A percentile compares a stretch with the other conserved stretches of the same genome.
Evolutionary conservation across 2,113 vertebrate genomes (phyloP).

Genomic region (Melozone crissalis): DNA sequence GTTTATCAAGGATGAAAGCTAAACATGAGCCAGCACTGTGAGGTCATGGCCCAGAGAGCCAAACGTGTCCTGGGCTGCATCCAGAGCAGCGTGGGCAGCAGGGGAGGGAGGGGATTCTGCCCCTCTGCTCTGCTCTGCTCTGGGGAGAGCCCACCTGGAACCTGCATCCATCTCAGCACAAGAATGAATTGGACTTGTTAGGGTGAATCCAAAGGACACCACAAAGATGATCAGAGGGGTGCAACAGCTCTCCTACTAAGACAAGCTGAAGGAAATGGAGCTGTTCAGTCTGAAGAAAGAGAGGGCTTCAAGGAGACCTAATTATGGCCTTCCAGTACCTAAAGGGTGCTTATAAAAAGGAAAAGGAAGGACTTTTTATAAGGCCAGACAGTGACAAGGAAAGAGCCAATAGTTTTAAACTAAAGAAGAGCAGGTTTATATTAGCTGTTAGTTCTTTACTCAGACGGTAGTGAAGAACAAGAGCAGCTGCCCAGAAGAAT

Average conservation of each 20-base stretch:
- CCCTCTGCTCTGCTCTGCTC: background rate
- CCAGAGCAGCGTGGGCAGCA: background rate
- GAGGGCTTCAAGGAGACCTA: background rate
- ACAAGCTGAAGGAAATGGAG: background rate
- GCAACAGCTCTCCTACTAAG: background rate
- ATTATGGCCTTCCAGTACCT: background rate
- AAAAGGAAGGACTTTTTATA: background rate
- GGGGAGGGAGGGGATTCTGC: background rate
- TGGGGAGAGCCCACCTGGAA: background rate
- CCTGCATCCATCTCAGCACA: too few relatives aligned
- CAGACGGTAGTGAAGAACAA: background rate
- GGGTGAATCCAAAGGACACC: background rate
- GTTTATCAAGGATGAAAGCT: background rate
- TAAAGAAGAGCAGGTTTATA: background rate
- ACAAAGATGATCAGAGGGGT: background rate
- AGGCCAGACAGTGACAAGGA: background rate
- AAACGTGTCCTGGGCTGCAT: fast-evolving
- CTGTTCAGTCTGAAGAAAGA: background rate
- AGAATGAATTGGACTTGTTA: background rate
- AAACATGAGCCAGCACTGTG: background rate
- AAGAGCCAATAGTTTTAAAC: background rate
- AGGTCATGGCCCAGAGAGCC: background rate
- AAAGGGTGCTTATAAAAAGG: background rate
- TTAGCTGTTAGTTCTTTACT: background rate
- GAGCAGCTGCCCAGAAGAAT: background rate